Evolutionary conservation across 2,888 invertebrate species (phyloP), one percentile per base, ranked within the genome.

Genomic region (Sinelater perroti): DNA sequence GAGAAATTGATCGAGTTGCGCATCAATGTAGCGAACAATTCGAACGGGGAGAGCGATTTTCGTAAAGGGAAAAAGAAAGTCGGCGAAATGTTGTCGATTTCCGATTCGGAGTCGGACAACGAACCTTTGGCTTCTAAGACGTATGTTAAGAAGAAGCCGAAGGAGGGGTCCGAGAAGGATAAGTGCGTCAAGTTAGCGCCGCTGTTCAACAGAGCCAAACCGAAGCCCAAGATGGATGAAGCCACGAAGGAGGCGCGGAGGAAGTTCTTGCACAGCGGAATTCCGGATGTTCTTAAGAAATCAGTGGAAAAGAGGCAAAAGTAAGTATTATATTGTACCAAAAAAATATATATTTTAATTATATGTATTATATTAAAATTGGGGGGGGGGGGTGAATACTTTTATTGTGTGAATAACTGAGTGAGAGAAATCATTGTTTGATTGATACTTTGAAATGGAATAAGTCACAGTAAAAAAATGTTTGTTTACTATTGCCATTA

Each of bases 251-350:
- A 85, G 72, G 90, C 91, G 3, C 85, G 86, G 66, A 84, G 84
- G 60, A 82, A 83, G 58, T 91, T 91, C 76, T 78, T 91, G 26
- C 82, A 85, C 65, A 89, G 90, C 60, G 88, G 89, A n/a, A 82
- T 88, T 3, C 87, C 88, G 6, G 85, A 87, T 17, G 81, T 82
- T 63, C 74, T 87, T 38, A 85, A 83, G 63, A 85, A 84, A 70
- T 80, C 80, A 53, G 78, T 80, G 50, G 77, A 74, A 28, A 83
- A 82, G 60, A 82, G 82, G 68, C 82, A 80, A 64, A 71, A 67
- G 73, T 72, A 60, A 50, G 61, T 38, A 53, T 20, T 17, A 26
- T 35, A 36, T 45, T 45, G n/a, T n/a, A n/a, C n/a, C n/a, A n/a
- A n/a, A n/a, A n/a, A n/a, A n/a, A n/a, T n/a, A n/a, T n/a, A n/a